Percentiles rank a stretch among this genome's conserved stretches.
Evolutionary conservation across 2,888 invertebrate genomes (phyloP).

Genomic region (Philereme transversata): DNA sequence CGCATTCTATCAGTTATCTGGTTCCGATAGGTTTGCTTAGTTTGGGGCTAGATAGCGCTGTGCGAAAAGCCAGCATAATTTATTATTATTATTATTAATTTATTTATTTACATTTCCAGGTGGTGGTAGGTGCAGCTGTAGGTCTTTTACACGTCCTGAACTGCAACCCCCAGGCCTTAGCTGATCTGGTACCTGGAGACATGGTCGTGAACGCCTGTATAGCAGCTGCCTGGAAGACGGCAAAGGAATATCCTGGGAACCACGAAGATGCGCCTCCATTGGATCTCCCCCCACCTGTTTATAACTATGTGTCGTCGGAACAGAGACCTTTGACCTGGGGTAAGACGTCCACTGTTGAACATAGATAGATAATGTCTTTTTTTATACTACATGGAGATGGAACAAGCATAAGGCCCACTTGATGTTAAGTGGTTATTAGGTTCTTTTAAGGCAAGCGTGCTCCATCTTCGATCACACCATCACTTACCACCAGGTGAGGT

Average conservation of each 20-base stretch:
- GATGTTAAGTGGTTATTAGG: too few relatives aligned
- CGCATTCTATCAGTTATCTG: too few relatives aligned
- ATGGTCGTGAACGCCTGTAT: constrained; percentile 89
- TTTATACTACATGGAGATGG: too few relatives aligned
- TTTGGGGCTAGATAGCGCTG: too few relatives aligned
- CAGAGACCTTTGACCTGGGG: constrained; percentile 92
- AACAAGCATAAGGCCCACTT: too few relatives aligned
- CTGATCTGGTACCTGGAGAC: constrained; percentile 92
- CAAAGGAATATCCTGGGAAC: constrained; percentile 66
- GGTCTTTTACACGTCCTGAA: constrained; percentile 89
- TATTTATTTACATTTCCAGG: constrained; percentile 61
- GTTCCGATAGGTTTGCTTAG: too few relatives aligned
- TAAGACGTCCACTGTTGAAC: constrained; percentile 23
- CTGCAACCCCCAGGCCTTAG: constrained; percentile 84
- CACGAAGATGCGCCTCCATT: constrained; percentile 64
- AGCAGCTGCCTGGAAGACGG: constrained; percentile 86
- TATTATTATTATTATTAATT: too few relatives aligned
- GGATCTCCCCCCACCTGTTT: constrained; percentile 83
- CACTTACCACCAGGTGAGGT: too few relatives aligned
- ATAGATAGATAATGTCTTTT: too few relatives aligned
- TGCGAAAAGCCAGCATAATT: too few relatives aligned
- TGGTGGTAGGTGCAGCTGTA: constrained; percentile 85
- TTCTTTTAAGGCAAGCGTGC: too few relatives aligned
- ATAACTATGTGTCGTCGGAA: constrained; percentile 92
- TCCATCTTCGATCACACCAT: too few relatives aligned